Percentiles rank a stretch among this genome's conserved stretches.
phyloP scores from a whole-genome alignment of 2,113 vertebrate species.

The Mohoua ochrocephala region DNA sequence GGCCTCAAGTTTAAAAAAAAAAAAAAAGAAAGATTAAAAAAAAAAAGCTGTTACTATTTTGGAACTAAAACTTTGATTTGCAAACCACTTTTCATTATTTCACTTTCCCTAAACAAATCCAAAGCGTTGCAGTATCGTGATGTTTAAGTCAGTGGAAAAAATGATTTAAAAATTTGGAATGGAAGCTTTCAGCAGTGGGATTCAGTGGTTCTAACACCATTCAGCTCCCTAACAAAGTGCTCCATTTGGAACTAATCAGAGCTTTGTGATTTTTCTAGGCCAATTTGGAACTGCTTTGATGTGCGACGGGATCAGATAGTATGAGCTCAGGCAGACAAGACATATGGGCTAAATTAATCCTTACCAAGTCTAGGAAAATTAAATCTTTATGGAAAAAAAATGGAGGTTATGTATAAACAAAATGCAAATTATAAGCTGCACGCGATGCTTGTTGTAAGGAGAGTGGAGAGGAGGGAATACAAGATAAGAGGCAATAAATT shows the following conservation, averaged over 20 bases:
- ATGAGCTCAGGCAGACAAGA: constrained; percentile 27
- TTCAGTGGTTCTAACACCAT: background rate
- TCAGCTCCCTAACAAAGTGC: background rate
- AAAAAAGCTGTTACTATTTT: background rate
- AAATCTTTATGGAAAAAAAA: constrained; percentile 52
- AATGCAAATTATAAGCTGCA: constrained; percentile 2
- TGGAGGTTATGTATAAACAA: constrained; percentile 3
- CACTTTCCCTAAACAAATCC: background rate
- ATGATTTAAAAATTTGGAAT: background rate
- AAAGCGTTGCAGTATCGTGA: background rate
- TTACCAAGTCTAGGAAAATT: constrained; percentile 48
- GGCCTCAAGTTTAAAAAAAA: background rate
- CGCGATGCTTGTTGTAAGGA: background rate
- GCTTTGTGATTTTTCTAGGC: constrained; percentile 2
- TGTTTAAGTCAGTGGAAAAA: constrained; percentile 52
- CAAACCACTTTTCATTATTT: background rate
- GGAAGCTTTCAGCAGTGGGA: background rate
- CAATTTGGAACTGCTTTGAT: constrained; percentile 25
- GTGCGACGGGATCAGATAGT: constrained; percentile 59
- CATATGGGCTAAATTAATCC: constrained; percentile 62
- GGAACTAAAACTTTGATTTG: background rate
- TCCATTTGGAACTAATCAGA: constrained; percentile 47
- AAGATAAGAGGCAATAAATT: background rate
- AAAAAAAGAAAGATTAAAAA: background rate
- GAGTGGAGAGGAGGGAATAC: background rate